Base-by-base conservation (phyloP, 1,140 invertebrate genomes). In the Aphaenogaster rudis region DNA sequence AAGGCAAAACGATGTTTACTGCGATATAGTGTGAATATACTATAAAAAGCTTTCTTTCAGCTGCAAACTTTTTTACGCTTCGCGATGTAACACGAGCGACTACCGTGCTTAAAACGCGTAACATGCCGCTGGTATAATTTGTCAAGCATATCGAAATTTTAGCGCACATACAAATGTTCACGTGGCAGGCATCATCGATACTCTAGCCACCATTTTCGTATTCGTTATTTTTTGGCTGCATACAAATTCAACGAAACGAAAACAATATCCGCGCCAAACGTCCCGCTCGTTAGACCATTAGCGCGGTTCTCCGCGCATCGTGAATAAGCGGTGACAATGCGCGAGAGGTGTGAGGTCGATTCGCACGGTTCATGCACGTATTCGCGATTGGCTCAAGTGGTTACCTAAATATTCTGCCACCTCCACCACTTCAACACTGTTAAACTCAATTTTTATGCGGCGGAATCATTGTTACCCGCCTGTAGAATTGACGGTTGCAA, bases 281-380 rank as follows among this genome's bases (percentile, higher is more conserved):
- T 78, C 50, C 76, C 61, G 59, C 74, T 79, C 82, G 71, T 77
- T 79, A 86, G 74, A 36, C 59, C 72, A 86, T 86, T 79, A 79
- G 36, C 61, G 74, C 59, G 74, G 61, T 79, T 79, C 76, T 67
- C 74, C 61, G 82, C 50, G 59, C 82, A 66, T 79, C 61, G 61
- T 54, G 82, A 86, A 86, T 86, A 79, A 86, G 77, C 74, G 82
- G 36, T 78, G 74, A 86, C 76, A 79, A 79, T 67, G 61, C 74
- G 48, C 74, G 48, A 48, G 66, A 82, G 54, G 80, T 28, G 67
- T 48, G 80, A 84, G 69, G 69, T 84, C 69, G 67, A 82, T 74
- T 72, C 36, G 67, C 28, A n/a, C 33, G 79, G 66, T 82, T 82
- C 67, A 48, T 39, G 33, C 69, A 76, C 57, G 59, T 76, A 76